These are phyloP conservation scores for Limnephilus rhombicus DNA, from an alignment of 2,888 invertebrate species.

Conservation along the genomic window DNA sequence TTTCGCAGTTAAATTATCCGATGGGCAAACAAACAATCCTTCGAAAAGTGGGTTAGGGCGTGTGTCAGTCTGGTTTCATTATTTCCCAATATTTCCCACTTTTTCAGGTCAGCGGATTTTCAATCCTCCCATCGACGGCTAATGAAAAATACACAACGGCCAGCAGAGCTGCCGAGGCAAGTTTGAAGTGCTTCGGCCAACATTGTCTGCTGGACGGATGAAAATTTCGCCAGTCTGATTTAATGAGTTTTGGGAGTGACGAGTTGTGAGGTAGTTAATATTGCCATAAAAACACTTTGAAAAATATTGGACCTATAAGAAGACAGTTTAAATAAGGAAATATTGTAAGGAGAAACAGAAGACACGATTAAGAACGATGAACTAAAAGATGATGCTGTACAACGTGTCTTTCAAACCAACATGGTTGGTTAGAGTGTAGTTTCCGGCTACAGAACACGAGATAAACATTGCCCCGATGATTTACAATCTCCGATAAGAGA, in stretches of 20 bases:
- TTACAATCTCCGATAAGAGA: background rate
- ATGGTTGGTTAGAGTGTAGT: background rate
- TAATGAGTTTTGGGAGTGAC: background rate
- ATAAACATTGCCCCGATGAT: background rate
- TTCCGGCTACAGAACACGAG: background rate
- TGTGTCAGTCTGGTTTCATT: conserved; percentile 31
- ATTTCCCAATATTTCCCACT: conserved; percentile 33
- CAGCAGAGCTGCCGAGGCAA: background rate
- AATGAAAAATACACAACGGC: background rate
- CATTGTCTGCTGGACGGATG: background rate
- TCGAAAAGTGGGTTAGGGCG: conserved; percentile 34
- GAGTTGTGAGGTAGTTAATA: background rate
- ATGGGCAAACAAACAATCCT: conserved; percentile 14
- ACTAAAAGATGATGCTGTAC: background rate
- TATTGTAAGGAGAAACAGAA: background rate
- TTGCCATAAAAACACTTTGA: background rate
- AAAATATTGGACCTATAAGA: background rate
- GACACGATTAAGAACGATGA: background rate
- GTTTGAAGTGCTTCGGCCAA: background rate
- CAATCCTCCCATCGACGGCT: background rate
- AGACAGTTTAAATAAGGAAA: background rate
- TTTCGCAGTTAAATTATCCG: background rate
- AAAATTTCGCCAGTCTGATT: background rate
- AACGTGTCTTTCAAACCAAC: no score
- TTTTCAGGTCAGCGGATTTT: conserved; percentile 46